These are phyloP conservation scores for Melanchra persicariae DNA, from an alignment of 2,888 invertebrate genomes.

Conservation along the genomic window DNA sequence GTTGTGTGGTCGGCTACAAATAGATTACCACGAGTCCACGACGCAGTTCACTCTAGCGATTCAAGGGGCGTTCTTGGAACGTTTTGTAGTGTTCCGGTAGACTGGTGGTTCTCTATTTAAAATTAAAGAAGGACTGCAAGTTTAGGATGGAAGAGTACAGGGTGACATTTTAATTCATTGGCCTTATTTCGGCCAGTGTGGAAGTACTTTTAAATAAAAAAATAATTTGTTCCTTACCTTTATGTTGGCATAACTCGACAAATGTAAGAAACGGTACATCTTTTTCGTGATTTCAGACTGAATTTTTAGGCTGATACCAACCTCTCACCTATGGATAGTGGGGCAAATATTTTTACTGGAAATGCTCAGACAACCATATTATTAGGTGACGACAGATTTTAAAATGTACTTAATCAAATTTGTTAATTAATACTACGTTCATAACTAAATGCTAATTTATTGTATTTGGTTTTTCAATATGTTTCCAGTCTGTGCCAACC, in stretches of 20 bases:
- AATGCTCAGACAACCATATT: not conserved
- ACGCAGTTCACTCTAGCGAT: constrained; percentile 28
- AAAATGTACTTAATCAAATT: not conserved
- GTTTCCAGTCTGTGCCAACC: not conserved
- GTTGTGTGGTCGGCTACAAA: constrained; percentile 48
- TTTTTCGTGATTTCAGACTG: not conserved
- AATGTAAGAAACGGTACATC: not conserved
- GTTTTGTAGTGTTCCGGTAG: constrained; percentile 23
- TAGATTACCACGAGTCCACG: constrained; percentile 48
- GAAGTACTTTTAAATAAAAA: not conserved
- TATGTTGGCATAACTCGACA: not conserved
- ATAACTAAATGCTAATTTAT: too few species aligned
- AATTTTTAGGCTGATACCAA: too few species aligned
- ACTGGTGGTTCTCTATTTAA: constrained; percentile 9
- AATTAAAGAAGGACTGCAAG: not conserved
- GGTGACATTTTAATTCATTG: not conserved
- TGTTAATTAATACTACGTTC: not conserved
- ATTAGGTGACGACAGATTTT: not conserved
- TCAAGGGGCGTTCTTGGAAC: constrained; percentile 46
- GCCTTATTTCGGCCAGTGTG: not conserved
- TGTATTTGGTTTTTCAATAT: not conserved
- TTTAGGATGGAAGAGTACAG: not conserved
- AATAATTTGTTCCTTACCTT: not conserved
- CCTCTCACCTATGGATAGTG: too few species aligned
- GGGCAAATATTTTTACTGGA: not conserved